Base-by-base conservation (phyloP, 92 coral and sea anemone species). In the Siderastrea siderea region DNA sequence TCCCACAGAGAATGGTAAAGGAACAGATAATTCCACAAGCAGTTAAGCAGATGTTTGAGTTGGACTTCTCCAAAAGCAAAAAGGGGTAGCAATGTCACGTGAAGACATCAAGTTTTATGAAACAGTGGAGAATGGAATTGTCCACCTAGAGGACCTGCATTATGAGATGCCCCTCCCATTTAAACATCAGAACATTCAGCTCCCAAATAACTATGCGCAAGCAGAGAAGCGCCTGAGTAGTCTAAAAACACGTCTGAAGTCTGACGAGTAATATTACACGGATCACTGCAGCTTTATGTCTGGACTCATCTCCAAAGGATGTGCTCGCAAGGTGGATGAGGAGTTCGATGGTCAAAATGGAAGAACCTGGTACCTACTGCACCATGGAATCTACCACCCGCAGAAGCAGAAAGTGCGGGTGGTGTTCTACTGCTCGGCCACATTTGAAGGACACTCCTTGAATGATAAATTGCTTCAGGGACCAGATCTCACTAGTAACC, bases 141-240 rank as follows among this genome's bases (percentile, higher is more conserved):
- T 82, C 12, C 86, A 82, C 68, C 58, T 71, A 1, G 86, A 83
- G 68, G 89, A 91, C 83, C 62, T 74, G 71, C 94, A 91, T 57
- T 88, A 91, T 55, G 94, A 75, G 61, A 82, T 91, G 86, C 54
- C n/a, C n/a, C n/a, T n/a, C n/a, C n/a, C n/a, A n/a, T n/a, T n/a
- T n/a, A n/a, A n/a, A n/a, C n/a, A 78, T 50, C 48, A 62, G 71
- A 81, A 81, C 74, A 9, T 81, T 43, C 64, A 47, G 38, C 88
- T 91, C 47, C 91, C 91, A 74, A 87, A 86, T 61, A 91, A 91
- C 83, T 60, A 60, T 3, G 80, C 76, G 1, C 81, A 79, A 86
- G 91, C 94, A 8, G 88, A 86, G 83, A 61, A 91, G 61, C 91
- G 91, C 53, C 84, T 86, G 49, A 75, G 66, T 50, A 68, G 88